A percentile compares a stretch with the other conserved stretches of the same genome.
Evolutionary conservation across 2,113 vertebrate genomes (phyloP).

Genomic region (Nettapus auritus): DNA sequence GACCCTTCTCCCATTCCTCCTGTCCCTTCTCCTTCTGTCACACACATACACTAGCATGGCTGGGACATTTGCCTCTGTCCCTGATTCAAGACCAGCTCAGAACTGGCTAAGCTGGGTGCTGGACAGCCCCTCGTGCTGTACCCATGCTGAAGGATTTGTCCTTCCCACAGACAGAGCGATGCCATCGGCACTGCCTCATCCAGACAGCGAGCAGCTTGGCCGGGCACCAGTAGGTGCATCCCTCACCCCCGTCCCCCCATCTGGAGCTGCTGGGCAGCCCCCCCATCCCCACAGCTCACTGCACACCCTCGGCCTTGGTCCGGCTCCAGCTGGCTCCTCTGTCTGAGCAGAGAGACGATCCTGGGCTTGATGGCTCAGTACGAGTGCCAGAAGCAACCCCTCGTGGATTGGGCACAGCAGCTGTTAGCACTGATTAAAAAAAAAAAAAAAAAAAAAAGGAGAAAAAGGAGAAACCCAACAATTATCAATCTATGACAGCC

Average conservation of each 20-base stretch:
- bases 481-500: neutral
- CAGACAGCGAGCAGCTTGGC: neutral
- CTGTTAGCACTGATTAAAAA: constrained; percentile 50
- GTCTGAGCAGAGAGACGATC: fast-evolving
- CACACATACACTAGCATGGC: neutral
- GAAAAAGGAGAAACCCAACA: neutral
- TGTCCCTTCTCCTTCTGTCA: neutral
- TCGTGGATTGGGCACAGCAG: neutral
- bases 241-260: neutral
- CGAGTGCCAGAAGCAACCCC: neutral
- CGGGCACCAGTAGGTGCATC: neutral
- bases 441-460: neutral
- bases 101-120: neutral
- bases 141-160: fast-evolving
- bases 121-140: neutral
- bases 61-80: neutral
- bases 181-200: neutral
- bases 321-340: neutral
- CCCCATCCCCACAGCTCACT: fast-evolving
- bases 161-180: neutral
- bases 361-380: neutral
- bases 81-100: neutral
- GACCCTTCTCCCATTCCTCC: neutral
- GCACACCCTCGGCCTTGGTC: neutral
- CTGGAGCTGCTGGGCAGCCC: neutral